Conservation (phyloP, 1,140 invertebrate species). For the Scaptomyza hsui region DNA sequence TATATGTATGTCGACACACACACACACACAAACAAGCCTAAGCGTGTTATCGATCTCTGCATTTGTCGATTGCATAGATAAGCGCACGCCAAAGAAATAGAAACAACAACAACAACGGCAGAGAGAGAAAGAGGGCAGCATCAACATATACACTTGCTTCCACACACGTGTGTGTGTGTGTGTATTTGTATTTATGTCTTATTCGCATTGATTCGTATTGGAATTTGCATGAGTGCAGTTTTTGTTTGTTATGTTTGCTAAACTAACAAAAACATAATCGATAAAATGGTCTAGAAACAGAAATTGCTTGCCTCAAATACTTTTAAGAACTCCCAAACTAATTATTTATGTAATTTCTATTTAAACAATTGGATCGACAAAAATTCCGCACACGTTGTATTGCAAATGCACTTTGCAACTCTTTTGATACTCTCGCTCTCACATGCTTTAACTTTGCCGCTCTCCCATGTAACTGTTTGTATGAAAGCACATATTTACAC, state of each 20-base stretch:
- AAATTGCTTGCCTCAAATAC: too few species aligned
- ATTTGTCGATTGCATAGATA: conserved; percentile 72
- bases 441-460: background rate
- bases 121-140: conserved; percentile 3
- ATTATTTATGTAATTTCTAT: too few species aligned
- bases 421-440: conserved; percentile 5
- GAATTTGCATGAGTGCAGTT: conserved; percentile 31
- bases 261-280: too few species aligned
- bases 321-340: too few species aligned
- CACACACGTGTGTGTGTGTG: background rate
- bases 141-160: conserved; percentile 2
- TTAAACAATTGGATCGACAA: too few species aligned
- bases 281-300: too few species aligned
- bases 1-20: background rate
- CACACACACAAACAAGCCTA: background rate
- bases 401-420: conserved; percentile 28
- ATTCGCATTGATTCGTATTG: conserved; percentile 51
- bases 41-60: conserved; percentile 57
- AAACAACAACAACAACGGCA: background rate
- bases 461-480: background rate
- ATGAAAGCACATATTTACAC: conserved; percentile 10
- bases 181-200: conserved; percentile 34
- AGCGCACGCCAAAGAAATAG: conserved; percentile 30
- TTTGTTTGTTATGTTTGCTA: conserved; percentile 12
- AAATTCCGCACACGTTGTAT: too few species aligned